phyloP scores from a whole-genome alignment of 2,888 invertebrate species.

The Tineola bisselliella region DNA sequence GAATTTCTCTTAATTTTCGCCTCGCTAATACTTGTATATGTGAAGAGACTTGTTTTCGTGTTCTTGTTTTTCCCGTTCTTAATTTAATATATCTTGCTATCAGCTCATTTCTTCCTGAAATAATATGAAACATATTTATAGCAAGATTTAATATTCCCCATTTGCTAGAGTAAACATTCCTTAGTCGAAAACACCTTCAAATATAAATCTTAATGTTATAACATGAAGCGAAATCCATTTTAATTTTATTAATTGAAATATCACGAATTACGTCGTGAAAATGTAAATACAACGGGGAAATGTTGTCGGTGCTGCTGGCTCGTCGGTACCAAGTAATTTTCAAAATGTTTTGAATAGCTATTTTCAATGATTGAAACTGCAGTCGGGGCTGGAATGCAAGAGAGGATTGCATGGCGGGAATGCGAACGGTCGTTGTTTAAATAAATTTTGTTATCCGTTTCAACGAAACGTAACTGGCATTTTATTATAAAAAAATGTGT shows the following conservation, averaged over 20 bases:
- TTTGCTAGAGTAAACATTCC: background rate
- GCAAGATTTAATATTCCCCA: background rate
- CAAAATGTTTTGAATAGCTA: conserved; percentile 68
- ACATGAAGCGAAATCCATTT: background rate
- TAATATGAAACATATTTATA: background rate
- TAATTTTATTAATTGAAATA: conserved; percentile 2
- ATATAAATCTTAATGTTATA: background rate
- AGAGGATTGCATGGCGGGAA: conserved; percentile 21
- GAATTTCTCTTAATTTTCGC: conserved; percentile 97
- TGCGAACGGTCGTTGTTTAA: conserved; percentile 7
- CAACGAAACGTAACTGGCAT: background rate
- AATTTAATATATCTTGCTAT: conserved; percentile 99
- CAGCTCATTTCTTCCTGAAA: conserved; percentile 97
- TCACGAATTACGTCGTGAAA: background rate
- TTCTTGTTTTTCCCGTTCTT: conserved; percentile 98
- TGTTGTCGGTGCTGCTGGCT: background rate
- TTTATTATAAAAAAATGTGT: background rate
- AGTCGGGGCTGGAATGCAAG: conserved; percentile 47
- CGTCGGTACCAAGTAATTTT: conserved; percentile 64
- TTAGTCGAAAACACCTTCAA: background rate
- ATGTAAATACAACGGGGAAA: conserved; percentile 11
- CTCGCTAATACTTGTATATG: conserved; percentile 99
- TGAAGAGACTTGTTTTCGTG: conserved; percentile 99
- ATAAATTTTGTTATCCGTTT: conserved; percentile 10
- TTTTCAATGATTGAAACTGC: conserved; percentile 66